Base-by-base conservation (phyloP, 2,797 vertebrate genomes). In the Hybognathus amarus region DNA sequence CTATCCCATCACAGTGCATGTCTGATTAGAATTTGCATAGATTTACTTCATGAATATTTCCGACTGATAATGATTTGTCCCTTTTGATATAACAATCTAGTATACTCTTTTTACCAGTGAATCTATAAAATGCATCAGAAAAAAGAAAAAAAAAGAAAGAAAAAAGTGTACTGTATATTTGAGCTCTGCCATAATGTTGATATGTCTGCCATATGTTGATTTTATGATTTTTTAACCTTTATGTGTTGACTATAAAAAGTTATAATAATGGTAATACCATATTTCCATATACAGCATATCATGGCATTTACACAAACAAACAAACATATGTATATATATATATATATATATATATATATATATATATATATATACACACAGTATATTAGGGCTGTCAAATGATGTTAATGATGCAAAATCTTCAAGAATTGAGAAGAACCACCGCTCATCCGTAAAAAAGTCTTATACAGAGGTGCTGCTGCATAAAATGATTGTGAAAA, bases 41-140 rank as follows among this genome's bases (percentile, higher is more conserved):
- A 82, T 82, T 75, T 66, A 54, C 69, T 74, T 82, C 30, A 75
- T 82, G 70, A 75, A 82, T 82, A 75, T 82, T 75, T 66, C 56
- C 1, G 10, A 17, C 79, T 73, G 45, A 54, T 82, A 67, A 82
- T 82, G 33, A 75, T 27, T 52, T 54, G 59, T 74, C 69, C 59
- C 33, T 82, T 75, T 67, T 40, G 79, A 5, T 36, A 27, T 61
- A 61, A 45, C 33, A 82, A 11, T 74, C 11, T 30, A 22, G 30
- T 47, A 4, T 27, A n/a, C 13, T 63, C 6, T 42, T 42, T 56
- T 80, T 36, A 52, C 20, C 18, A 40, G 50, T 30, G 24, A 59
- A 27, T 66, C 4, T 66, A 30, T 24, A n/a, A 69, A 20, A 54
- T 17, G 2, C 38, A 70, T 22, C 0, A 3, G 8, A 71, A 24